A percentile compares a stretch with the other conserved stretches of the same genome.
Conservation (phyloP, 2,888 invertebrate genomes). For the Coleophora deauratella region DNA sequence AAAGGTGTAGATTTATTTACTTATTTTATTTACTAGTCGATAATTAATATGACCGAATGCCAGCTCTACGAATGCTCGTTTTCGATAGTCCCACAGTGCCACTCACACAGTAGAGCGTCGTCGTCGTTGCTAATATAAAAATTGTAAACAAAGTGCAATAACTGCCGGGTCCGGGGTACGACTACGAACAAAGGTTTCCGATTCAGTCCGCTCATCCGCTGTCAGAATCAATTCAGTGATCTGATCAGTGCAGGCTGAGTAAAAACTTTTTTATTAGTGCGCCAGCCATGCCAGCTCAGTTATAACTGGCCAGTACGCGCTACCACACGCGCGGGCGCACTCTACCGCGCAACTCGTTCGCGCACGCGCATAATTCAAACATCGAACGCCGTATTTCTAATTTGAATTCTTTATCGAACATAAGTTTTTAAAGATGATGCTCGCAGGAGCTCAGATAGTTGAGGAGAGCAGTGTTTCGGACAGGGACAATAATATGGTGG, state of each 20-base stretch:
- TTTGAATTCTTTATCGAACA: not conserved
- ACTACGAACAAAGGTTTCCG: conserved; percentile 38
- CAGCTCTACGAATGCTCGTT: not conserved
- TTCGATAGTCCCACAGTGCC: not conserved
- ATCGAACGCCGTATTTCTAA: not conserved
- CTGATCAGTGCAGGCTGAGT: too few species aligned
- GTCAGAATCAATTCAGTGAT: too few species aligned
- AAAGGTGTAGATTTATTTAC: too few species aligned
- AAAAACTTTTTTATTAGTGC: conserved; percentile 19
- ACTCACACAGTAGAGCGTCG: conserved; percentile 25
- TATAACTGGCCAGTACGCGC: too few species aligned
- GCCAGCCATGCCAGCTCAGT: conserved; percentile 22
- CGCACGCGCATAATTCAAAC: conserved; percentile 38
- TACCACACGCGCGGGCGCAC: conserved; percentile 40
- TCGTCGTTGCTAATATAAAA: conserved; percentile 39
- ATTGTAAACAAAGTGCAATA: conserved; percentile 40
- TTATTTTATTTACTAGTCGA: too few species aligned
- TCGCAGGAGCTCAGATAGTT: conserved; percentile 62
- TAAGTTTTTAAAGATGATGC: conserved; percentile 42
- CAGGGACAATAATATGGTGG: conserved; percentile 17
- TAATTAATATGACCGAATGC: too few species aligned
- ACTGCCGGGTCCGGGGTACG: conserved; percentile 20
- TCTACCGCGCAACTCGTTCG: conserved; percentile 34
- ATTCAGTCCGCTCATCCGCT: conserved; percentile 3
- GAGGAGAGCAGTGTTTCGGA: conserved; percentile 47